phyloP scores from a whole-genome alignment of 2,797 vertebrate species.

The Rhyacichthys aspro region DNA sequence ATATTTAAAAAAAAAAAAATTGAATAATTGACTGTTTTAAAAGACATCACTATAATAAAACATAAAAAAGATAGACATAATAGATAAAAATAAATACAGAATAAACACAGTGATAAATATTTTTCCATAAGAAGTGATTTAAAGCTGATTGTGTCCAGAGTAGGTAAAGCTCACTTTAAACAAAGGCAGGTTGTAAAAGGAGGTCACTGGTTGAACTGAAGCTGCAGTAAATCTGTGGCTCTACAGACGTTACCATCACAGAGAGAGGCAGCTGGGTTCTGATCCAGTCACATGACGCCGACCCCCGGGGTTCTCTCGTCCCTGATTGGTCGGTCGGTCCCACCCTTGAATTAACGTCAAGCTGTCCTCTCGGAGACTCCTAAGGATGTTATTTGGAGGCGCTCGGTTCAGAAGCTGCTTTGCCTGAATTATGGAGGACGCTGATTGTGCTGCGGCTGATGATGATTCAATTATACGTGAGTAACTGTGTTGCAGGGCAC shows the following conservation, averaged over 20 bases:
- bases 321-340: conserved; percentile 17
- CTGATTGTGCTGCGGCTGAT: conserved; percentile 33
- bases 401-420: conserved; percentile 44
- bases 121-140: too few relatives aligned
- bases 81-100: too few relatives aligned
- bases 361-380: conserved; percentile 25
- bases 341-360: conserved; percentile 41
- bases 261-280: conserved; percentile 43
- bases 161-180: neutral
- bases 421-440: conserved; percentile 37
- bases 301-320: conserved; percentile 36
- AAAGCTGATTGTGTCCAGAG: too few relatives aligned
- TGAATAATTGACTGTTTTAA: too few relatives aligned
- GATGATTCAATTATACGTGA: conserved; percentile 51
- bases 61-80: too few relatives aligned
- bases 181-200: neutral
- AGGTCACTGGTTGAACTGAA: neutral
- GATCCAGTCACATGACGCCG: conserved; percentile 41
- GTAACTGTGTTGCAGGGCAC: conserved; percentile 40
- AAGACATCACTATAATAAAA: too few relatives aligned
- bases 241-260: conserved; percentile 23
- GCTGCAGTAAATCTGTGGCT: neutral
- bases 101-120: too few relatives aligned
- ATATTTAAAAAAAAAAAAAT: too few relatives aligned
- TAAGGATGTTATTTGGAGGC: conserved; percentile 35